Conservation (phyloP, 2,797 vertebrate genomes). For the Centroberyx gerrardi region DNA sequence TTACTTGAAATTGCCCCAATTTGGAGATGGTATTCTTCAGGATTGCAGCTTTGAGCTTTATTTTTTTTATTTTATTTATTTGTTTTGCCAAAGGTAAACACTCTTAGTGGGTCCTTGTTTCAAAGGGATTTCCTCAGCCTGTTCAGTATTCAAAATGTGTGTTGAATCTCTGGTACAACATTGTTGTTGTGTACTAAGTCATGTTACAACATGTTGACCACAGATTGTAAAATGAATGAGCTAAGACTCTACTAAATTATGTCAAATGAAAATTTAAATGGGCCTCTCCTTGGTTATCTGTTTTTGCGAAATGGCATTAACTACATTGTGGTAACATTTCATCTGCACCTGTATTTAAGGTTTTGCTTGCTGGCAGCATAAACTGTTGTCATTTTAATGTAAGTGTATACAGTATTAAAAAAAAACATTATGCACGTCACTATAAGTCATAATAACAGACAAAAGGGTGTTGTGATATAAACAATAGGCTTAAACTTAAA, state of each 20-base stretch:
- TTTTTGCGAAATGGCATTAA: neutral
- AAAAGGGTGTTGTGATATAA: neutral
- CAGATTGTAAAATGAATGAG: neutral
- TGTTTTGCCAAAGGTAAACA: neutral
- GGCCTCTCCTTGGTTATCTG: no score
- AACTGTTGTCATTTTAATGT: neutral
- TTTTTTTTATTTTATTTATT: neutral
- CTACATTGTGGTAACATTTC: neutral
- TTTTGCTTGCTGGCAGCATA: neutral
- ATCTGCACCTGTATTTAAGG: neutral
- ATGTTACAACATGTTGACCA: constrained; percentile 8
- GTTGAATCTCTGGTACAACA: neutral
- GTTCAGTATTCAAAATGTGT: neutral
- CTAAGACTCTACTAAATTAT: no score
- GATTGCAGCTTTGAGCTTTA: neutral
- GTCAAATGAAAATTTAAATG: no score
- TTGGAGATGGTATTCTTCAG: neutral
- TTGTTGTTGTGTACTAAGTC: neutral
- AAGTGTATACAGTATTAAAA: neutral
- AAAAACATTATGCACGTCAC: neutral
- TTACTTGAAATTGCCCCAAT: neutral
- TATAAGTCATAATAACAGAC: neutral
- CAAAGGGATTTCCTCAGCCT: neutral
- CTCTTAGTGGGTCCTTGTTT: neutral
- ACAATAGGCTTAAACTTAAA: neutral